phyloP scores from a whole-genome alignment of 2,797 vertebrate genomes.

The Pantherophis alleghaniensis region DNA sequence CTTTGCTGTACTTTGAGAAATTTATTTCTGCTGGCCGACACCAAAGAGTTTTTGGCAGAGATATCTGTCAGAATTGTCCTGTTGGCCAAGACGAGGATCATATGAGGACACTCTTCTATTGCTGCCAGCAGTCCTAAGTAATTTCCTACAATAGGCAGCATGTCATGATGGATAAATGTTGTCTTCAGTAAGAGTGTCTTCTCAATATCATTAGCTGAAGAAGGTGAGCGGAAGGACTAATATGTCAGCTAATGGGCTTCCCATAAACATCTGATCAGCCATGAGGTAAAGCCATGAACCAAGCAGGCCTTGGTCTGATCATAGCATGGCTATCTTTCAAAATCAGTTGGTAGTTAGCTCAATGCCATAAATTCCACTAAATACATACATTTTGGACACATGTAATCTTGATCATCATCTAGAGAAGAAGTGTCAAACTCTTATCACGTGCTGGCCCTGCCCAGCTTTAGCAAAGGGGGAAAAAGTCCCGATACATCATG shows the following conservation, averaged over 20 bases:
- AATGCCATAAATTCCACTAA: neutral
- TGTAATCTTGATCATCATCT: neutral
- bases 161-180: neutral
- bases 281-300: neutral
- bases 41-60: neutral
- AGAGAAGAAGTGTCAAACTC: no score
- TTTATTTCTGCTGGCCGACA: neutral
- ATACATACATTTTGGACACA: neutral
- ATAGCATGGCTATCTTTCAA: neutral
- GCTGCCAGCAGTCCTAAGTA: neutral
- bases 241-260: neutral
- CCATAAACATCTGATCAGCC: neutral
- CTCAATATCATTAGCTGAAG: neutral
- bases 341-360: neutral
- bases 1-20: neutral
- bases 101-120: neutral
- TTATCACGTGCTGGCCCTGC: no score
- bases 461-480: no score
- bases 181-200: neutral
- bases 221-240: neutral
- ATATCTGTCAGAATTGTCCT: neutral
- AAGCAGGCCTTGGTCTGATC: neutral
- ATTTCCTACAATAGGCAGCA: neutral
- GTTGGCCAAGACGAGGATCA: neutral
- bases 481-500: no score